Evolutionary conservation across 2,113 vertebrate species (phyloP).

Genomic region (Australoheros scitulus): DNA sequence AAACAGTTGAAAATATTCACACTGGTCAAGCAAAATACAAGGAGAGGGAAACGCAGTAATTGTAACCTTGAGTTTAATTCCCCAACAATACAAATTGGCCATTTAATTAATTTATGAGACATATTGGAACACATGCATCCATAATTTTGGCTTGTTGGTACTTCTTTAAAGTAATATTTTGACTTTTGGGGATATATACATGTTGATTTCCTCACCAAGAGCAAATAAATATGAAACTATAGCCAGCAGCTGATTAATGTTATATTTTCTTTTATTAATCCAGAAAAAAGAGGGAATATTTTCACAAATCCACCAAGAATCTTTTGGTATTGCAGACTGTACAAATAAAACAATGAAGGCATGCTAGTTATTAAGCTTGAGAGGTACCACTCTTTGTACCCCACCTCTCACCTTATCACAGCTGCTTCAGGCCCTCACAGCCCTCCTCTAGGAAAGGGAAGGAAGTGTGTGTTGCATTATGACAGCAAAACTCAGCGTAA

Average conservation of each 20-base stretch:
- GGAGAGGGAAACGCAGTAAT: not conserved
- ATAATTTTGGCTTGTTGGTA: not conserved
- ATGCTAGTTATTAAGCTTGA: not conserved
- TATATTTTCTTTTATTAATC: not conserved
- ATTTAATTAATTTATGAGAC: not conserved
- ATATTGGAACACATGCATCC: accelerated
- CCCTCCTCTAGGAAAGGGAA: not conserved
- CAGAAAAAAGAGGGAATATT: not conserved
- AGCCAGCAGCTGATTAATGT: not conserved
- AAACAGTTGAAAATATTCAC: not conserved
- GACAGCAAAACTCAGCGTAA: not conserved
- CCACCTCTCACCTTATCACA: not conserved
- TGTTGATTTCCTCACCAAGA: too few relatives aligned
- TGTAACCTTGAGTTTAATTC: too few relatives aligned
- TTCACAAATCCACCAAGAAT: not conserved
- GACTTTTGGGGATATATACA: not conserved
- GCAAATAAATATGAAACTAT: not conserved
- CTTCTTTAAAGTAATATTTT: not conserved
- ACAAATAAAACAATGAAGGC: not conserved
- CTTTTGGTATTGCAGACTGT: not conserved
- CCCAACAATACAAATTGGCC: not conserved
- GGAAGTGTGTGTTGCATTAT: not conserved
- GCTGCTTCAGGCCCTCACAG: too few relatives aligned
- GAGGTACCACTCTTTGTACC: not conserved
- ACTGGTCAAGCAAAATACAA: accelerated